Evolutionary conservation across 2,113 vertebrate species (phyloP), one percentile per base, ranked within the genome.

Genomic region (Solea solea): DNA sequence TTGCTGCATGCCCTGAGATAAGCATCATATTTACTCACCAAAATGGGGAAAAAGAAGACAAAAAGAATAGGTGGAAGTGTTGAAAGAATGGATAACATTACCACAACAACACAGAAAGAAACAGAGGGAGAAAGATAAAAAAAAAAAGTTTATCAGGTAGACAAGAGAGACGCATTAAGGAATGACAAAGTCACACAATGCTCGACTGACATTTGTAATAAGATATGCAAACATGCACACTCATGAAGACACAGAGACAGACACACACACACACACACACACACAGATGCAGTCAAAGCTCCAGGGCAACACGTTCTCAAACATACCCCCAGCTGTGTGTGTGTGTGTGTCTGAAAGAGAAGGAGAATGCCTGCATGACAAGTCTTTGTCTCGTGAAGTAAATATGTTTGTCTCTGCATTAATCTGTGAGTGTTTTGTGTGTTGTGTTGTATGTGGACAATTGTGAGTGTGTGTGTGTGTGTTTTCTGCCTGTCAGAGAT

Each of bases 401-500:
- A 72, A 52, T 60, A 57, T 60, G 53, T 13, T 27, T 63, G 61
- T 46, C 21, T 68, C 42, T 59, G 8, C 59, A 48, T 59, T 15
- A 21, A 4, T 27, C 54, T 69, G 59, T 69, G 64, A 34, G 21
- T 16, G 7, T 16, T 52, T 56, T 63, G 59, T 41, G n/a, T 42
- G 39, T 40, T 27, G 52, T 52, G 72, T 39, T 42, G 5, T 34
- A 34, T 34, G 34, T 34, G 34, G 34, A 34, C 34, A 34, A 34
- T 6, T 34, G 51, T 10, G n/a, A n/a, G 46, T 50, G 40, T 28
- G 64, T 54, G 55, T 69, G 45, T 70, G 67, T 66, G 65, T 82
- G 78, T 83, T 56, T 60, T 54, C 84, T 87, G 84, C 80, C 77
- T 72, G 80, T 83, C 85, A 86, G 66, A 88, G 85, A 90, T 88